Base-by-base conservation (phyloP, 1,140 invertebrate genomes). In the Danaus plexippus region DNA sequence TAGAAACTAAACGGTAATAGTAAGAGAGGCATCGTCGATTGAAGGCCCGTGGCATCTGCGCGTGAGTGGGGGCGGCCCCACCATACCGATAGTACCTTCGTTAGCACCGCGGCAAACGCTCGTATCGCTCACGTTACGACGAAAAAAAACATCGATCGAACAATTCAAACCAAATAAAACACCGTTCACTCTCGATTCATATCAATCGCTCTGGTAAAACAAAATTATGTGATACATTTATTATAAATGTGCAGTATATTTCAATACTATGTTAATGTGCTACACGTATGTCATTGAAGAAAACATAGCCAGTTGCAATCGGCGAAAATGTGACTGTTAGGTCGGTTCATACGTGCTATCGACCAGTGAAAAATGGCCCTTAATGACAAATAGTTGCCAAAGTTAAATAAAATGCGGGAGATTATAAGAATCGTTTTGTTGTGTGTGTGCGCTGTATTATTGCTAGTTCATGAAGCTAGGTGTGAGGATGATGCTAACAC, bases 251-350 rank as follows among this genome's bases (percentile, higher is more conserved):
- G 50, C 42, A 11, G 42, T 45, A 41, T 44, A 62, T 52, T 53
- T 57, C 40, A 50, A 55, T 47, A 66, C 51, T 57, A 69, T 76
- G 67, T 66, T 58, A 63, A 53, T 59, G 59, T 67, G 61, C 51
- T 49, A 12, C 51, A 66, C 55, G 60, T 66, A 67, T 70, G 66
- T 75, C 69, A 70, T 73, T 76, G 67, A 71, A 67, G 73, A 57
- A 63, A 71, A 57, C 59, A 63, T 64, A 63, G 63, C 65, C 51
- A 63, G 61, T 73, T 73, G 67, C 66, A 73, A 69, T 64, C 64
- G 63, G 69, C 69, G 78, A 85, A 85, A 81, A 85, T 85, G 79
- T 85, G 79, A 85, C 81, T 82, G 76, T 74, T 65, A 61, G 59
- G 63, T 71, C 53, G 51, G 51, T 46, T 64, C 61, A 61, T 61